Conservation (phyloP, 2,888 invertebrate genomes). For the Orchesella flavescens region DNA sequence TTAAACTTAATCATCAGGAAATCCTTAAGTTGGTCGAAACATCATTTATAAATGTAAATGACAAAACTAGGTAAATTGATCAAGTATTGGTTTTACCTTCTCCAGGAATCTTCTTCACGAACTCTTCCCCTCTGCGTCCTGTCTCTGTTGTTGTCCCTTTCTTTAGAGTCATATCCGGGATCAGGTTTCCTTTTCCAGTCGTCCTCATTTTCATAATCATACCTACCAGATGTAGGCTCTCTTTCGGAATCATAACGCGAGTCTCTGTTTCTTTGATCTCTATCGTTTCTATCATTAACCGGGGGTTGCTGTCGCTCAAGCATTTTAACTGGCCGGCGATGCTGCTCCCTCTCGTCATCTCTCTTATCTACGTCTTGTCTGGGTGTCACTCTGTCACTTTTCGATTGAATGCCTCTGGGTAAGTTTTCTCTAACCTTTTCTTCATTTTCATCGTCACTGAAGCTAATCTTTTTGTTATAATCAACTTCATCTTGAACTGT, state of each 20-base stretch:
- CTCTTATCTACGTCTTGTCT: conserved; percentile 29
- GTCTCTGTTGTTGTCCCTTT: conserved; percentile 53
- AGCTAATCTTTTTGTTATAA: conserved; percentile 71
- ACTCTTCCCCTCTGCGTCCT: conserved; percentile 47
- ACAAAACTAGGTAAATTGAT: not conserved
- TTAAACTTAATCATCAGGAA: conserved; percentile 39
- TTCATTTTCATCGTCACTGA: conserved; percentile 71
- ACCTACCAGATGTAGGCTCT: conserved; percentile 34
- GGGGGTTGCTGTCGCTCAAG: conserved; percentile 50
- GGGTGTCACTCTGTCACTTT: conserved; percentile 28
- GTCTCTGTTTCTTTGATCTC: conserved; percentile 17
- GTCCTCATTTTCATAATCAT: conserved; percentile 40
- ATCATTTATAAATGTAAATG: not conserved
- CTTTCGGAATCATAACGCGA: conserved; percentile 34
- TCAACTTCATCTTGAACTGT: conserved; percentile 70
- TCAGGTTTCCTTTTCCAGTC: conserved; percentile 46
- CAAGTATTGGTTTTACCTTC: conserved; percentile 55
- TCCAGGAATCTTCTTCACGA: conserved; percentile 67
- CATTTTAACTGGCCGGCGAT: conserved; percentile 33
- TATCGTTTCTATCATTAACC: conserved; percentile 28
- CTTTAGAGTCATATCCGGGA: conserved; percentile 45
- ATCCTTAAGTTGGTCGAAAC: conserved; percentile 17
- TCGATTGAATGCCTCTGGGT: not conserved
- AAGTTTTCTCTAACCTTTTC: conserved; percentile 38
- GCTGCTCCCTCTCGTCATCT: conserved; percentile 21